A percentile compares a stretch with the other conserved stretches of the same genome.
Conservation (phyloP, 2,888 invertebrate genomes). For the Synanthedon vespiformis region DNA sequence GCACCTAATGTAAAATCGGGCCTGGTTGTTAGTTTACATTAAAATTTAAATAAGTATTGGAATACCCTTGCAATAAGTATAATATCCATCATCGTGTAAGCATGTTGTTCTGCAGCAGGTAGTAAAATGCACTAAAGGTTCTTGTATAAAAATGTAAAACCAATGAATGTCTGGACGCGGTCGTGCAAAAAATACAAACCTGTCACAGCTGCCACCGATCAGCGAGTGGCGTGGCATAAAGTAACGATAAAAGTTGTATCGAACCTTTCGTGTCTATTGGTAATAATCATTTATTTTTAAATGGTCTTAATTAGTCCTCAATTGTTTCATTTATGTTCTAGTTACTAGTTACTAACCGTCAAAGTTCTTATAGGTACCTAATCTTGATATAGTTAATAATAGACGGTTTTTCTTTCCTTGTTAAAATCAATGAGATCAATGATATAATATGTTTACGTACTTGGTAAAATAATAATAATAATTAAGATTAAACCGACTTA, state of each 20-base stretch:
- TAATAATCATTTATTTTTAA: neutral
- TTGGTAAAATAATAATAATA: too few relatives aligned
- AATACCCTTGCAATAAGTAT: too few relatives aligned
- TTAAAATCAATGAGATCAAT: too few relatives aligned
- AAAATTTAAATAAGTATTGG: too few relatives aligned
- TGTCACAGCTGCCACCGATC: slow-evolving; percentile 31
- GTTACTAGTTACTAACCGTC: neutral
- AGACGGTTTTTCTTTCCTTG: neutral
- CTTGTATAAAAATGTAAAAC: slow-evolving; percentile 31
- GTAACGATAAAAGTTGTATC: too few relatives aligned
- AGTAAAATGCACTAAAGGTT: slow-evolving; percentile 17
- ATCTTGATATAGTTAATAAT: neutral
- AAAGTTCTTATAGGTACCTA: neutral
- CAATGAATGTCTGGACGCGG: slow-evolving; percentile 36
- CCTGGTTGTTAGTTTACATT: too few relatives aligned
- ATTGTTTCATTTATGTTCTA: neutral
- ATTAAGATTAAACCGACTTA: too few relatives aligned
- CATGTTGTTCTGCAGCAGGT: slow-evolving; percentile 14
- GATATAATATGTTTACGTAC: too few relatives aligned
- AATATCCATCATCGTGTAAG: too few relatives aligned
- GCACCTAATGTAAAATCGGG: too few relatives aligned
- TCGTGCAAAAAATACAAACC: slow-evolving; percentile 43
- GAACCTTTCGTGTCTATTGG: neutral
- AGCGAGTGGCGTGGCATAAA: too few relatives aligned
- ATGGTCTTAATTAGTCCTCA: neutral